These are phyloP conservation scores for Homarus americanus DNA, from an alignment of 1,140 invertebrate species.

Conservation along the genomic window DNA sequence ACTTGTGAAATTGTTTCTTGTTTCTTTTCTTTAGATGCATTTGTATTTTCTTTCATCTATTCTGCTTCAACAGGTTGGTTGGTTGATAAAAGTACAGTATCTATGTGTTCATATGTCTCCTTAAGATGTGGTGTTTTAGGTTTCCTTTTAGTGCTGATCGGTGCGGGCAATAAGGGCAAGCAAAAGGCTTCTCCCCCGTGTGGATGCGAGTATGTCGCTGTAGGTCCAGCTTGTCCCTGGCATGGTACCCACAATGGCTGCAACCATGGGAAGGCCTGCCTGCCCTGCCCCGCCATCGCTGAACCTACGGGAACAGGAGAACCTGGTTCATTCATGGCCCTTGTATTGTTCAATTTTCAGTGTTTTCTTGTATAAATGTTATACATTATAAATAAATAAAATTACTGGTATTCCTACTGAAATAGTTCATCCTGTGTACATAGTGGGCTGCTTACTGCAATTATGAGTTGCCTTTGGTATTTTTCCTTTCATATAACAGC, in stretches of 20 bases:
- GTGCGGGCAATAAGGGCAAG: slow-evolving; percentile 59
- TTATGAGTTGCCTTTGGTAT: not conserved
- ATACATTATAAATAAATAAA: not conserved
- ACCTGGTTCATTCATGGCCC: slow-evolving; percentile 31
- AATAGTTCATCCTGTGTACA: not conserved
- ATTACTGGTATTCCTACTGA: not conserved
- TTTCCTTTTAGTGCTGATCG: slow-evolving; percentile 63
- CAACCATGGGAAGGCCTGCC: slow-evolving; percentile 38
- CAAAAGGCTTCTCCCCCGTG: slow-evolving; percentile 67
- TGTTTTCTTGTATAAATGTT: not conserved
- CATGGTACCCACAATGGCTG: slow-evolving; percentile 54
- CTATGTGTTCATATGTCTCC: slow-evolving; percentile 31
- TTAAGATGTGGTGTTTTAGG: slow-evolving; percentile 57
- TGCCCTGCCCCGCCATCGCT: slow-evolving; percentile 48
- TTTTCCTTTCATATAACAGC: not conserved
- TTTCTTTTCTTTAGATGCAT: not conserved
- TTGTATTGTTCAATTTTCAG: slow-evolving; percentile 11
- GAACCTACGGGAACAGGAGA: slow-evolving; percentile 60
- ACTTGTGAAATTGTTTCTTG: not conserved
- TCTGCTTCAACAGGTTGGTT: too few species aligned
- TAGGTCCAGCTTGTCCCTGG: slow-evolving; percentile 65
- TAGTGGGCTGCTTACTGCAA: not conserved
- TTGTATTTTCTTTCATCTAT: not conserved
- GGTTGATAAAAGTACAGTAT: too few species aligned
- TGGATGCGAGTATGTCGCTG: slow-evolving; percentile 61